Evolutionary conservation across 2,888 invertebrate species (phyloP).

Genomic region (Empis livida): DNA sequence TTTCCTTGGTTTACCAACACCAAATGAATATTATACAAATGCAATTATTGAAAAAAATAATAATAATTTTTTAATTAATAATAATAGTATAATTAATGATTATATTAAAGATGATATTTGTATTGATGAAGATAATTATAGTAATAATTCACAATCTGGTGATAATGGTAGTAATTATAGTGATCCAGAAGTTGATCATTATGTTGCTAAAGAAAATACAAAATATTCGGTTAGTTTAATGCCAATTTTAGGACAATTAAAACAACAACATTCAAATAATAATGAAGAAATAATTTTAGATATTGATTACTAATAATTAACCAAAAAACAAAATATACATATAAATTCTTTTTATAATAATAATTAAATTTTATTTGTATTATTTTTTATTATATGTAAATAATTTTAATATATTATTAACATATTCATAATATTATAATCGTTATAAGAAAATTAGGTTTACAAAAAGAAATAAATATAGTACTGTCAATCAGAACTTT

Average conservation of each 20-base stretch:
- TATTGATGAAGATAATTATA: background rate
- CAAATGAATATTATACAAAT: conserved; percentile 3
- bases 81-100: background rate
- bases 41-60: conserved; percentile 5
- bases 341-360: no score
- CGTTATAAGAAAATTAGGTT: no score
- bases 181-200: conserved; percentile 25
- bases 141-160: background rate
- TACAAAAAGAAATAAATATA: no score
- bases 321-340: no score
- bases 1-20: background rate
- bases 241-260: background rate
- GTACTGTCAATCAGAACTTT: no score
- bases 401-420: no score
- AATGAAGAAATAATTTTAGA: background rate
- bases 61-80: background rate
- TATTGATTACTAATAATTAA: background rate
- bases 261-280: background rate
- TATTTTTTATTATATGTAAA: no score
- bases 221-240: background rate
- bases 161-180: conserved; percentile 21
- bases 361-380: no score
- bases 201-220: conserved; percentile 7
- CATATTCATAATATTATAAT: no score
- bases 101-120: background rate